Evolutionary conservation across 2,797 vertebrate species (phyloP), one percentile per base, ranked within the genome.

Genomic region (Adrianichthys oophorus): DNA sequence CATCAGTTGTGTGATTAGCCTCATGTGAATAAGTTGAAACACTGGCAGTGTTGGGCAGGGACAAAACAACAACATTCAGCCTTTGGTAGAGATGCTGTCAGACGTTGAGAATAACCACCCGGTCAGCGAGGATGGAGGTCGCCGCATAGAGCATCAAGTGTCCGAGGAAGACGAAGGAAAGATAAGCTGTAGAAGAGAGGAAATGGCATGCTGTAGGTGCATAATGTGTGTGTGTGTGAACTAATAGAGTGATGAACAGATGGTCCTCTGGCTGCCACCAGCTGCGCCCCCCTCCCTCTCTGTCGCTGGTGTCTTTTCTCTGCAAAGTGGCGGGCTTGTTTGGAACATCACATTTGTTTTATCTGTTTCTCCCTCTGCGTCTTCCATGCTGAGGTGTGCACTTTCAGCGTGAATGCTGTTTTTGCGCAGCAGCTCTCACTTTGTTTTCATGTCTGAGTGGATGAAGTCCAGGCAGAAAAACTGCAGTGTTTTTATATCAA

Each of bases 261-360:
- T 95, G 94, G 92, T 87, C 83, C 83, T 85, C 88, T 93, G 92
- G 93, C 93, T 94, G 93, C 90, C 88, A 87, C 92, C 94, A 95
- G 94, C 93, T 94, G 93, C 91, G 91, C 66, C 85, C 82, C 70
- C 54, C 69, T 65, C 32, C 32, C 32, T 37, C 32, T 37, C 32
- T 3, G 10, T 37, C 32, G 10, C 32, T 37, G 12, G 32, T 37
- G 32, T 37, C 32, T 37, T 37, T 37, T 37, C 32, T 37, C 32
- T 37, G 32, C 8, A 37, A 10, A 37, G 32, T 37, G 32, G 32
- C 32, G 32, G 32, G 32, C 32, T 37, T 37, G 32, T 12, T 37
- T 55, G 32, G 32, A 37, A 37, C 32, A 37, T 12, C 32, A 37
- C 32, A 13, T 37, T 37, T 37, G 32, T 37, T 37, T 37, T 37